Evolutionary conservation across 2,888 invertebrate species (phyloP).

Genomic region (Holacanthella duospinosa): DNA sequence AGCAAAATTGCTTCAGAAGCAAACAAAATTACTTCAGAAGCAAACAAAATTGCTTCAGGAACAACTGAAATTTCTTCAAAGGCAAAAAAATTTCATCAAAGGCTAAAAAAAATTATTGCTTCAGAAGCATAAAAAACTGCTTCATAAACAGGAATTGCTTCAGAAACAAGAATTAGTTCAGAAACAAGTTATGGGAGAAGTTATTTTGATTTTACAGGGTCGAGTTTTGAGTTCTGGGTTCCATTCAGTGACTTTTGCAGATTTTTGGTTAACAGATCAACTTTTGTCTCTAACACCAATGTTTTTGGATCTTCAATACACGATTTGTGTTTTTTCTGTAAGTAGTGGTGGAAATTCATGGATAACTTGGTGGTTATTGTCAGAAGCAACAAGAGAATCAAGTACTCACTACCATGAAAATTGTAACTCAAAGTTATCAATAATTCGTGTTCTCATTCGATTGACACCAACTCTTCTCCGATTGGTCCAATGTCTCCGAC

Average conservation of each 20-base stretch:
- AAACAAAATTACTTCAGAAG: no score
- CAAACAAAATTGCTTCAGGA: no score
- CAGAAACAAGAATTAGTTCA: no score
- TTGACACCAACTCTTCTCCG: conserved; percentile 89
- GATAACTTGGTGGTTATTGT: not conserved
- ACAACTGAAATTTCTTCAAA: no score
- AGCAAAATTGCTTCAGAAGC: no score
- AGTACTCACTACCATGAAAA: not conserved
- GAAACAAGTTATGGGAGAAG: not conserved
- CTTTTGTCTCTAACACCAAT: conserved; percentile 40
- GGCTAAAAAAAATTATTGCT: no score
- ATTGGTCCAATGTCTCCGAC: conserved; percentile 89
- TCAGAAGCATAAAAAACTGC: no score
- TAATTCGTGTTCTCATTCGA: not conserved
- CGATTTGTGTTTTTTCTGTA: not conserved
- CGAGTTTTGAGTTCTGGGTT: conserved; percentile 44
- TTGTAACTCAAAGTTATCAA: not conserved
- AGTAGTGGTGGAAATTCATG: not conserved
- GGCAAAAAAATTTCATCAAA: no score
- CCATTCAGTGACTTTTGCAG: conserved; percentile 47
- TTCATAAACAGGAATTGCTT: no score
- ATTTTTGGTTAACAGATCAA: conserved; percentile 50
- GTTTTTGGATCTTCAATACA: conserved; percentile 9
- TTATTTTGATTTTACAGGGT: conserved; percentile 38
- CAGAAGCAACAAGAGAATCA: not conserved